Conservation (phyloP, 2,888 invertebrate species). For the Gasteruption jaculator region DNA sequence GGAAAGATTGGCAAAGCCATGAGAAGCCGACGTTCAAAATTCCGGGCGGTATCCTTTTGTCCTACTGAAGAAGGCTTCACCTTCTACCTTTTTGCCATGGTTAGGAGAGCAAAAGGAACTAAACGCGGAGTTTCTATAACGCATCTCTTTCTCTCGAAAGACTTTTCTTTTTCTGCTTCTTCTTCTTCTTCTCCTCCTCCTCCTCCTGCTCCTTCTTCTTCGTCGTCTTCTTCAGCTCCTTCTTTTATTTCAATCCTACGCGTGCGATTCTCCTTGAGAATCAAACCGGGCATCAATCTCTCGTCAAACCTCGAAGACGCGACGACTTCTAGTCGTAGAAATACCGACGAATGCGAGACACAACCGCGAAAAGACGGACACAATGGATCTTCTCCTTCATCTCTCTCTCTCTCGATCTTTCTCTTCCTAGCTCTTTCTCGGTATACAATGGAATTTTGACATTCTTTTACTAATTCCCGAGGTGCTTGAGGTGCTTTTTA, state of each 20-base stretch:
- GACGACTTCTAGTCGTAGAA: constrained; percentile 48
- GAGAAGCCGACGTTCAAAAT: constrained; percentile 48
- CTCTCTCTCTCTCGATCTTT: constrained; percentile 6
- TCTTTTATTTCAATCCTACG: constrained; percentile 6
- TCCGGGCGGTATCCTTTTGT: constrained; percentile 50
- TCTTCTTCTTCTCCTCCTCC: constrained; percentile 8
- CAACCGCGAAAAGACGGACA: no score
- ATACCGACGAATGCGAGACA: constrained; percentile 41
- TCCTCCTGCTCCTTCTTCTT: constrained; percentile 9
- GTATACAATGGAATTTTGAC: constrained; percentile 3
- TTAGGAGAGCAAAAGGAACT: no score
- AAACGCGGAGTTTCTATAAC: constrained; percentile 21
- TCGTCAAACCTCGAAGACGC: constrained; percentile 49
- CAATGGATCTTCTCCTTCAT: constrained; percentile 11
- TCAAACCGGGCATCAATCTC: constrained; percentile 46
- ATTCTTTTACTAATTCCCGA: no score
- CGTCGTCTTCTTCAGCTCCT: constrained; percentile 10
- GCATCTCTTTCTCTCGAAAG: constrained; percentile 17
- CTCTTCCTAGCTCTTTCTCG: constrained; percentile 7
- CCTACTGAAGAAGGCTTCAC: constrained; percentile 33
- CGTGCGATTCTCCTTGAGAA: constrained; percentile 21
- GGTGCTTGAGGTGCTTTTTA: no score
- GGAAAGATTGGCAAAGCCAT: no score
- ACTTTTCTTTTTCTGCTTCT: constrained; percentile 1
- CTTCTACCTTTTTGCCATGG: constrained; percentile 38